Percentiles rank a stretch among this genome's conserved stretches.
phyloP scores from a whole-genome alignment of 2,888 invertebrate genomes.

The Nebria salina region DNA sequence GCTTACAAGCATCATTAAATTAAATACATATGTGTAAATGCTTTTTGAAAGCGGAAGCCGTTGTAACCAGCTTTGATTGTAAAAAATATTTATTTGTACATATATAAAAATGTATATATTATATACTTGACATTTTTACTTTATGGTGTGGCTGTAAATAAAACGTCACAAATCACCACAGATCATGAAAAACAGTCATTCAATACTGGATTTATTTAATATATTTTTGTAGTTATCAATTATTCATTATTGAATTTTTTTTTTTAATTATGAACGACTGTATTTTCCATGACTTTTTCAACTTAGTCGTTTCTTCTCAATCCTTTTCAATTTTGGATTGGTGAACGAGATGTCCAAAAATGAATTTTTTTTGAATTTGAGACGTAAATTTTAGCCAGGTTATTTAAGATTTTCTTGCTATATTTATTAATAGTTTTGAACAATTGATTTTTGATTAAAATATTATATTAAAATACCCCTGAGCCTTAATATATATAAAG shows the following conservation, averaged over 20 bases:
- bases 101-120: background rate
- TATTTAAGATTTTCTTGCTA: constrained; percentile 17
- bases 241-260: background rate
- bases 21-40: background rate
- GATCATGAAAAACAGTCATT: too few species aligned
- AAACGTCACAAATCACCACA: too few species aligned
- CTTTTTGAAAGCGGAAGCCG: too few species aligned
- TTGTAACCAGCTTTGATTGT: background rate
- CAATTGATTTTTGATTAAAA: constrained; percentile 48
- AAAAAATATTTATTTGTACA: background rate
- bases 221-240: too few species aligned
- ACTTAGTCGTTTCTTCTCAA: constrained; percentile 50
- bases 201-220: too few species aligned
- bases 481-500: too few species aligned
- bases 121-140: too few species aligned
- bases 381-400: background rate
- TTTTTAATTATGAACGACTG: background rate
- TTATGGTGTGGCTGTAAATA: too few species aligned
- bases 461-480: too few species aligned
- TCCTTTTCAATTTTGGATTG: constrained; percentile 50
- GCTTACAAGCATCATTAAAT: background rate
- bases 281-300: background rate
- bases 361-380: background rate
- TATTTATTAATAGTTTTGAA: constrained; percentile 32
- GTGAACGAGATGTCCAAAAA: constrained; percentile 49